Base-by-base conservation (phyloP, 2,113 vertebrate species). In the Megaceryle maxima region DNA sequence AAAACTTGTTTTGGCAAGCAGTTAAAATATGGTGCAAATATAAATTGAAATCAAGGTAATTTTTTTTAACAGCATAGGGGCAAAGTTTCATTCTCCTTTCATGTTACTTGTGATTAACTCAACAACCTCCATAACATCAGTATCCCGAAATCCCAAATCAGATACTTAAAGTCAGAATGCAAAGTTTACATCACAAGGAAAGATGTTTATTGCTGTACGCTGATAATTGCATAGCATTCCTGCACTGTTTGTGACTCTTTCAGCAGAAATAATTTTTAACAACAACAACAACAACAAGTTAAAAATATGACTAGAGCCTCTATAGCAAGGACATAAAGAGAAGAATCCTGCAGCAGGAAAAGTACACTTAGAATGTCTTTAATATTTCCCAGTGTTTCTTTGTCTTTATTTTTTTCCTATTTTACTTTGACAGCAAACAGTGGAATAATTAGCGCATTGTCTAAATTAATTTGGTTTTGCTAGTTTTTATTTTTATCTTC, bases 341-440 rank as follows among this genome's bases (percentile, higher is more conserved):
- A 72, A 57, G 31, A 56, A 90, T 20, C 6, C 21, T 59, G 50
- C 11, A 90, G 66, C 7, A 76, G 24, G 41, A 12, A 93, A 86
- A 92, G 57, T 37, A 1, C 6, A 37, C 67, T 77, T 82, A 55
- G 22, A 69, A 67, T 21, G 48, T 75, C 18, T 70, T 90, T 73
- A 6, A 16, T 39, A 59, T 59, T 80, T 86, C 68, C 55, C 31
- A 83, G 6, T 55, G 64, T 6, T 56, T n/a, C 4, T 16, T 28
- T 56, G 53, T 31, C 62, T 22, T 29, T 35, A 13, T 8, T 7
- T 0, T 11, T 0, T 6, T 5, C 4, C 9, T 37, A 22, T 2
- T 69, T 63, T 75, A 53, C n/a, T 62, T 70, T 68, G 48, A 82
- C 16, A 9, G 3, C 1, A 55, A 90, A 59, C 0, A 3, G 50